phyloP scores from a whole-genome alignment of 2,797 vertebrate genomes.

The Chelon auratus region DNA sequence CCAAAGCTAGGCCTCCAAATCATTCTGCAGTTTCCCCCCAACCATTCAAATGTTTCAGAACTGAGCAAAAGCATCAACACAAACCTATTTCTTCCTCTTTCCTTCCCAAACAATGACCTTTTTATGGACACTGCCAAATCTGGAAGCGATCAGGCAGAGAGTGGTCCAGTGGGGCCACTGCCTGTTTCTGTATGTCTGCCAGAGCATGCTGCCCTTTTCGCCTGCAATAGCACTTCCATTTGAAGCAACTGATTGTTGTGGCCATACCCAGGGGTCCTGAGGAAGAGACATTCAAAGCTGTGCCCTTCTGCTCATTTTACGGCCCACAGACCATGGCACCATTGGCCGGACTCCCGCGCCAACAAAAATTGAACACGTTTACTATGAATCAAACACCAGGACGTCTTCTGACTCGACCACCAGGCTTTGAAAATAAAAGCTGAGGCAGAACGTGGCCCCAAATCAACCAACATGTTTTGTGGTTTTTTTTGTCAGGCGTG shows the following conservation, averaged over 20 bases:
- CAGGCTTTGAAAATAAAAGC: conserved; percentile 17
- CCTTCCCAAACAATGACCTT: conserved; percentile 57
- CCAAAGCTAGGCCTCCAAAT: too few relatives aligned
- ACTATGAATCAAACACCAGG: conserved; percentile 30
- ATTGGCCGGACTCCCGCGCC: conserved; percentile 25
- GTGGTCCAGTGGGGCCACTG: conserved; percentile 50
- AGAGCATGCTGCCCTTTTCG: conserved; percentile 71
- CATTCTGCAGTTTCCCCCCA: too few relatives aligned
- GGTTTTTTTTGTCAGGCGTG: conserved; percentile 26
- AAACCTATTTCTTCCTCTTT: conserved; percentile 42
- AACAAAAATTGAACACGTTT: conserved; percentile 31
- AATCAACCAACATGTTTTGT: conserved; percentile 12
- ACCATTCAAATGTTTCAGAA: conserved; percentile 4
- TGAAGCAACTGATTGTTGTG: conserved; percentile 71
- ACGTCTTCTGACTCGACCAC: conserved; percentile 21
- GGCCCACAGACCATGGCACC: conserved; percentile 58
- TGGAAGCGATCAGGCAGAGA: conserved; percentile 56
- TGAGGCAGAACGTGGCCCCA: not conserved
- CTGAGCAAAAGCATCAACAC: conserved; percentile 9
- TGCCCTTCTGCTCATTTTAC: conserved; percentile 71
- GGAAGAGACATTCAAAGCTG: conserved; percentile 57
- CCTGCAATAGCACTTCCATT: conserved; percentile 69
- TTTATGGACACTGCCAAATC: conserved; percentile 58
- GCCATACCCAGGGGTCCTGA: conserved; percentile 55
- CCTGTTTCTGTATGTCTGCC: conserved; percentile 47